phyloP scores from a whole-genome alignment of 2,888 invertebrate genomes.

The Strigamia crassipes region DNA sequence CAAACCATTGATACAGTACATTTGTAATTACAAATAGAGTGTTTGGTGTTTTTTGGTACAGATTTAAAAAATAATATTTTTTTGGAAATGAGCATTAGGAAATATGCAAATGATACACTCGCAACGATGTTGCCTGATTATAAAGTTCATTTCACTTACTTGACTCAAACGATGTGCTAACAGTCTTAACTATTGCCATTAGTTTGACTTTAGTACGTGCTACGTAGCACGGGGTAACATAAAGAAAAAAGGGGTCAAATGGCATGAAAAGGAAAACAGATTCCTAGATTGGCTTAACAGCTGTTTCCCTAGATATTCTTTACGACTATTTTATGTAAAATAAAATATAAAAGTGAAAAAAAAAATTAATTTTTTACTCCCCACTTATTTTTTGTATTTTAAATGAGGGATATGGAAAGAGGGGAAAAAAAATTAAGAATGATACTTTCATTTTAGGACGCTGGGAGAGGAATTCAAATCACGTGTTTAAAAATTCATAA shows the following conservation, averaged over 20 bases:
- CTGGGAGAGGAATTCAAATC: neutral
- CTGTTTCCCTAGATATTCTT: conserved; percentile 10
- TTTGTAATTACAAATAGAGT: too few relatives aligned
- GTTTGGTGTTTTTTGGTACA: too few relatives aligned
- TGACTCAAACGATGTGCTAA: neutral
- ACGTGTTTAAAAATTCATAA: neutral
- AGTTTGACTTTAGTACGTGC: conserved; percentile 10
- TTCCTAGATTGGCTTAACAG: conserved; percentile 2
- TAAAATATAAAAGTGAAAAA: neutral
- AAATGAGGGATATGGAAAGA: neutral
- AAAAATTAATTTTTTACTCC: neutral
- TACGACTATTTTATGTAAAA: neutral
- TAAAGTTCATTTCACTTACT: conserved; percentile 3
- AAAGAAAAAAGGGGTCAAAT: conserved; percentile 2
- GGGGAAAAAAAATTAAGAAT: neutral
- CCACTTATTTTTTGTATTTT: neutral
- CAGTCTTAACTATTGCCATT: conserved; percentile 10
- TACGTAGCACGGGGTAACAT: neutral
- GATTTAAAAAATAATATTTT: too few relatives aligned
- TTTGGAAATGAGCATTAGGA: neutral
- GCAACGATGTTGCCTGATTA: conserved; percentile 3
- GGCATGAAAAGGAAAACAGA: neutral
- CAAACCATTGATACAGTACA: neutral
- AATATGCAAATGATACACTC: neutral
- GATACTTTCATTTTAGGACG: neutral